These are phyloP conservation scores for Saturnia pavonia DNA, from an alignment of 2,888 invertebrate genomes.

Conservation along the genomic window DNA sequence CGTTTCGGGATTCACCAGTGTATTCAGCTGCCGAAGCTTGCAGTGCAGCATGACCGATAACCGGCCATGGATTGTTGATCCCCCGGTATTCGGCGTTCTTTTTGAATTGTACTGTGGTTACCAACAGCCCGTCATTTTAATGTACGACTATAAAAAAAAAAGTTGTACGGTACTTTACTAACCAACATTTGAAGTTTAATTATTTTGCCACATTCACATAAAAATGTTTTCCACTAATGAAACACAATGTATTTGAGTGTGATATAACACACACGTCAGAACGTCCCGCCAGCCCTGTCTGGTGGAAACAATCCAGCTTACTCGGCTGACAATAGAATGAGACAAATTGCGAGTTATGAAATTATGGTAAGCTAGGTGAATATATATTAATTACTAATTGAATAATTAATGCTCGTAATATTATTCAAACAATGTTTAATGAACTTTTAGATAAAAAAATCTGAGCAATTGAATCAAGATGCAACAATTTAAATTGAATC, in stretches of 20 bases:
- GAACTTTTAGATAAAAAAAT: not conserved
- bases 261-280: not conserved
- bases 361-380: not conserved
- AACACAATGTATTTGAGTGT: not conserved
- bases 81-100: too few species aligned
- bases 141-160: too few species aligned
- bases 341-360: not conserved
- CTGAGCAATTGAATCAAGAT: not conserved
- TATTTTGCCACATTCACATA: not conserved
- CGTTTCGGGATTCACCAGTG: too few species aligned
- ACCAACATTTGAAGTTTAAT: not conserved
- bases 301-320: not conserved
- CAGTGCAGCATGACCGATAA: too few species aligned
- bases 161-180: too few species aligned
- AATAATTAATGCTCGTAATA: not conserved
- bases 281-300: not conserved
- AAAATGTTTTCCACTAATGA: not conserved
- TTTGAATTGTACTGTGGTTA: too few species aligned
- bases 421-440: not conserved
- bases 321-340: not conserved
- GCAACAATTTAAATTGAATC: not conserved
- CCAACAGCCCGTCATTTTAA: too few species aligned
- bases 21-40: too few species aligned
- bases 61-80: too few species aligned
- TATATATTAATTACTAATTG: not conserved